Percentiles rank a stretch among this genome's conserved stretches.
Conservation (phyloP, 1,140 invertebrate genomes). For the Dinoponera quadriceps region DNA sequence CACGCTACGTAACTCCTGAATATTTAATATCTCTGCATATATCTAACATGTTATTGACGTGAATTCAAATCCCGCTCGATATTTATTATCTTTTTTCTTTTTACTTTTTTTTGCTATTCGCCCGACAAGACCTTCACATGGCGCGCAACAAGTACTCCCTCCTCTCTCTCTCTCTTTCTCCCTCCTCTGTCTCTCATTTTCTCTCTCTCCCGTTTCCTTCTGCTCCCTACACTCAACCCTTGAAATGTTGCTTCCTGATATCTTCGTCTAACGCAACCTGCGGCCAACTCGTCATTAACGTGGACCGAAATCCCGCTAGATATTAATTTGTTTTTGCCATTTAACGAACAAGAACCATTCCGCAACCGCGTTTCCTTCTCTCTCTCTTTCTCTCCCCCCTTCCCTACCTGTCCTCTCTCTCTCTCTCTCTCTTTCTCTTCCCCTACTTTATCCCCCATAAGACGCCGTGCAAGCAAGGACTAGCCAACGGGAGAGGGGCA, state of each 20-base stretch:
- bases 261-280: not conserved
- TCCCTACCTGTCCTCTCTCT: slow-evolving; percentile 39
- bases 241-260: not conserved
- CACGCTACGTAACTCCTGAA: not conserved
- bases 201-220: not conserved
- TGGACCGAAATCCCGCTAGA: slow-evolving; percentile 33
- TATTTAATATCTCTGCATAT: not conserved
- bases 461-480: slow-evolving; percentile 29
- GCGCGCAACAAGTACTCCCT: slow-evolving; percentile 23
- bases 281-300: slow-evolving; percentile 12
- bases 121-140: not conserved
- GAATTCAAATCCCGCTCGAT: not conserved
- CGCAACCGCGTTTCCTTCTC: slow-evolving; percentile 10
- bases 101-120: slow-evolving; percentile 13
- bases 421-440: not conserved
- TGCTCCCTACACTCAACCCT: not conserved
- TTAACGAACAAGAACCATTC: slow-evolving; percentile 24
- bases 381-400: slow-evolving; percentile 39
- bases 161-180: not conserved
- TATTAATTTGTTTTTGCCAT: slow-evolving; percentile 53
- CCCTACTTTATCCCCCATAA: slow-evolving; percentile 22
- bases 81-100: not conserved
- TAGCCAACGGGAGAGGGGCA: slow-evolving; percentile 66
- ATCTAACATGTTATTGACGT: slow-evolving; percentile 4
- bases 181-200: not conserved